Conservation (phyloP, 2,797 vertebrate genomes). For the Margarornis squamiger region DNA sequence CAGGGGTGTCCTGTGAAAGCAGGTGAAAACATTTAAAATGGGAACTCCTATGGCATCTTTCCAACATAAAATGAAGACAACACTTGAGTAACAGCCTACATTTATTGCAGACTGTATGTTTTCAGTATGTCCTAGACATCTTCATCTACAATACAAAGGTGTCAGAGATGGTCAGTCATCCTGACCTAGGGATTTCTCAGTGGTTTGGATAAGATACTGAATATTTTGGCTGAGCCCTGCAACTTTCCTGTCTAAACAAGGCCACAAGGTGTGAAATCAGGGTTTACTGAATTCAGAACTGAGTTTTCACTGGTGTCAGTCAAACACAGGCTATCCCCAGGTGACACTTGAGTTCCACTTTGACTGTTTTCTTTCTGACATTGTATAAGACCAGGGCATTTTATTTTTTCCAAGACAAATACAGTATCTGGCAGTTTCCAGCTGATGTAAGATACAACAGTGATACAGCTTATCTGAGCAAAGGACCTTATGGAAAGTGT, state of each 20-base stretch:
- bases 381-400: not conserved
- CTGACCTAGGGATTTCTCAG: not conserved
- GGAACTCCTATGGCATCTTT: not conserved
- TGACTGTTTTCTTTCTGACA: not conserved
- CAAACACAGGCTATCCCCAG: not conserved
- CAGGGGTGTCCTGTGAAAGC: not conserved
- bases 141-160: not conserved
- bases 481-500: not conserved
- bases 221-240: not conserved
- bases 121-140: not conserved
- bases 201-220: not conserved
- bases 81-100: not conserved
- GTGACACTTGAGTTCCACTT: not conserved
- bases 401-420: not conserved
- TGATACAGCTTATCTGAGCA: not conserved
- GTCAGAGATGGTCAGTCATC: not conserved
- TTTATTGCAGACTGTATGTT: not conserved
- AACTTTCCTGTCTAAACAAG: not conserved
- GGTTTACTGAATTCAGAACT: not conserved
- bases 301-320: not conserved
- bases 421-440: not conserved
- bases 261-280: not conserved
- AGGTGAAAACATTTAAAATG: conserved; percentile 38
- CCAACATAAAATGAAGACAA: not conserved
- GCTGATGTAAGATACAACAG: not conserved